These are phyloP conservation scores for Pilophorus perplexus DNA, from an alignment of 2,888 invertebrate genomes.

Conservation along the genomic window DNA sequence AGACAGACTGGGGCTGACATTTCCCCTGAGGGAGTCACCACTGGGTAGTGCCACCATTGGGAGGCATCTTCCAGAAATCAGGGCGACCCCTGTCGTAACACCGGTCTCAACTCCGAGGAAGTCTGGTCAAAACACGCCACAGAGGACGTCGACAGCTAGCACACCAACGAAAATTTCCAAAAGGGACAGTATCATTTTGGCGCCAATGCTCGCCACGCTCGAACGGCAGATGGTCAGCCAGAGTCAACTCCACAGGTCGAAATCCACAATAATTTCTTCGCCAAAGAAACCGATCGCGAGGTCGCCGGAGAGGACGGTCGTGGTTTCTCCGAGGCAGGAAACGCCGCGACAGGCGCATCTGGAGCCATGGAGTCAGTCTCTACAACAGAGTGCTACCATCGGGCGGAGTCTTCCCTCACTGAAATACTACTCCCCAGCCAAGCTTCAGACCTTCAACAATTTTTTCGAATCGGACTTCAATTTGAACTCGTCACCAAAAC, in stretches of 20 bases:
- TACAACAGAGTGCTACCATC: neutral
- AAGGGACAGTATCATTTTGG: constrained; percentile 40
- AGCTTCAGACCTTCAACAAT: constrained; percentile 37
- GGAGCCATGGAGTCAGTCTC: no score
- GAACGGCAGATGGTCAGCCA: constrained; percentile 34
- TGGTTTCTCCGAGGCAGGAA: neutral
- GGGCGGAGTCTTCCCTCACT: constrained; percentile 28
- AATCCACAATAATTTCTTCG: constrained; percentile 38
- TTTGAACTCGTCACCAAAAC: constrained; percentile 3
- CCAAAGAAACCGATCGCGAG: constrained; percentile 37
- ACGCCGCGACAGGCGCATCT: neutral
- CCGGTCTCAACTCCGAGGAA: constrained; percentile 31
- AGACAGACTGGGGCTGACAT: constrained; percentile 40
- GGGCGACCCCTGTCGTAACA: neutral
- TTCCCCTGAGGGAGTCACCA: constrained; percentile 39
- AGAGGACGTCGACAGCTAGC: constrained; percentile 3
- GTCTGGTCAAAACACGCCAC: neutral
- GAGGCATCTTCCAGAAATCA: neutral
- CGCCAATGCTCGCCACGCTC: constrained; percentile 43
- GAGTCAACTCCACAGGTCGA: constrained; percentile 27
- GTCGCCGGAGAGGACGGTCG: constrained; percentile 23
- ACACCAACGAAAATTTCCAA: constrained; percentile 41
- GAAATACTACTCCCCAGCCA: constrained; percentile 35
- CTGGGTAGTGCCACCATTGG: constrained; percentile 39
- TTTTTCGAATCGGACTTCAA: constrained; percentile 29